These are phyloP conservation scores for Cecropterus lyciades DNA, from an alignment of 1,140 invertebrate genomes.

Conservation along the genomic window DNA sequence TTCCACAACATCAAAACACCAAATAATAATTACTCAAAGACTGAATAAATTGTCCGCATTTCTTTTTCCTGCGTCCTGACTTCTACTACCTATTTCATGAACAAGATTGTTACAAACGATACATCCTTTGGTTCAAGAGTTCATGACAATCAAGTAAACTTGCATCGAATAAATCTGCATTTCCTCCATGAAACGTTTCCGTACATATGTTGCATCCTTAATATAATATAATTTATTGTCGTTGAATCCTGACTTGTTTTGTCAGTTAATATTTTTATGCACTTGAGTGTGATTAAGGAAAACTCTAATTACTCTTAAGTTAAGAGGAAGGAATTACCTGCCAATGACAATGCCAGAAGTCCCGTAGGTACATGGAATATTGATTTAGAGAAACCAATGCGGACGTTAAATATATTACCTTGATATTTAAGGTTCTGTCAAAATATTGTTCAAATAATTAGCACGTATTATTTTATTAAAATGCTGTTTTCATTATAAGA, in stretches of 20 bases:
- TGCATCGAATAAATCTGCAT: constrained; percentile 7
- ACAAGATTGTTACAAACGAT: background rate
- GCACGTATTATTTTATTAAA: too few relatives aligned
- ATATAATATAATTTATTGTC: constrained; percentile 3
- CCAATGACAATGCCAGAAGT: constrained; percentile 1
- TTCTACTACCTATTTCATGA: background rate
- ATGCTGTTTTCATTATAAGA: too few relatives aligned
- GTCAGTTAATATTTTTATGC: constrained; percentile 7
- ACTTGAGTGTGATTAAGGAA: constrained; percentile 12
- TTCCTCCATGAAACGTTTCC: background rate
- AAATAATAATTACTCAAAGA: too few relatives aligned
- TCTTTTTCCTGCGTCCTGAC: too few relatives aligned
- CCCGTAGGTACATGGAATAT: background rate
- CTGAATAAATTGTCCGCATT: too few relatives aligned
- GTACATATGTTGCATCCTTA: background rate
- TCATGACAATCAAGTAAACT: background rate
- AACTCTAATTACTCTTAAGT: background rate
- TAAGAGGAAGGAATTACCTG: constrained; percentile 9
- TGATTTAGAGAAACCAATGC: background rate
- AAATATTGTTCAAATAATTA: too few relatives aligned
- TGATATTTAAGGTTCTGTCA: too few relatives aligned
- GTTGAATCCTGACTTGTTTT: constrained; percentile 7
- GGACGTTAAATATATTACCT: too few relatives aligned
- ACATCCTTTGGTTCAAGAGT: constrained; percentile 1
- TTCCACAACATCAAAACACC: too few relatives aligned